Evolutionary conservation across 2,797 vertebrate genomes (phyloP).

Genomic region (Eremophila alpestris): DNA sequence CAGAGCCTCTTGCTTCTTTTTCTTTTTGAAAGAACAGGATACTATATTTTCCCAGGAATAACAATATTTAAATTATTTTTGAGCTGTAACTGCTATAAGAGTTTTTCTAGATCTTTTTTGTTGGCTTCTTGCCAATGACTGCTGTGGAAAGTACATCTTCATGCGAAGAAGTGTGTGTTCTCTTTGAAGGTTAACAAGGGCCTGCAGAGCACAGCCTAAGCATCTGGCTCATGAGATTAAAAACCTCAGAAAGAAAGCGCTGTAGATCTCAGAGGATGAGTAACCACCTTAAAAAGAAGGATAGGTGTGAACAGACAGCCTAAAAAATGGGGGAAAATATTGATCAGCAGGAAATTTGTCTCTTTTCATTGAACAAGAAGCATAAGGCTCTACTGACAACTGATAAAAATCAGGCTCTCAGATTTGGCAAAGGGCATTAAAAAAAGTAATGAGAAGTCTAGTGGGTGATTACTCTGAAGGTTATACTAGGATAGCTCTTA

Average conservation of each 20-base stretch:
- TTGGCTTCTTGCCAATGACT: constrained; percentile 3
- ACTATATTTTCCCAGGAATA: neutral
- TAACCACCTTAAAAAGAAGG: constrained; percentile 32
- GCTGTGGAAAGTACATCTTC: constrained; percentile 48
- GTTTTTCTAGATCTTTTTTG: constrained; percentile 1
- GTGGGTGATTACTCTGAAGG: constrained; percentile 16
- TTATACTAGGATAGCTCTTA: constrained; percentile 26
- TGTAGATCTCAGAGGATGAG: constrained; percentile 7
- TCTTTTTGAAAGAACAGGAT: neutral
- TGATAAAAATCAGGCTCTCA: constrained; percentile 12
- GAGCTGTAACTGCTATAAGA: neutral
- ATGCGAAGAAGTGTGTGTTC: constrained; percentile 36
- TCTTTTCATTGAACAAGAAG: constrained; percentile 6
- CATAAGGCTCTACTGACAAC: neutral
- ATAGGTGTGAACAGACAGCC: neutral
- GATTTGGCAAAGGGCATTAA: constrained; percentile 29
- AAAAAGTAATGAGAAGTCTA: constrained; percentile 21
- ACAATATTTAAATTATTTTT: neutral
- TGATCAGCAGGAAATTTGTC: neutral
- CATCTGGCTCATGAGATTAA: constrained; percentile 63
- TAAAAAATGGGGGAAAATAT: neutral
- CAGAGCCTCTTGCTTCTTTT: neutral
- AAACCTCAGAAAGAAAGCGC: neutral
- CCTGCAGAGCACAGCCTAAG: constrained; percentile 40
- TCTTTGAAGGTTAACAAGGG: constrained; percentile 56